Evolutionary conservation across 2,888 invertebrate genomes (phyloP).

Genomic region (Halocaridina rubra): DNA sequence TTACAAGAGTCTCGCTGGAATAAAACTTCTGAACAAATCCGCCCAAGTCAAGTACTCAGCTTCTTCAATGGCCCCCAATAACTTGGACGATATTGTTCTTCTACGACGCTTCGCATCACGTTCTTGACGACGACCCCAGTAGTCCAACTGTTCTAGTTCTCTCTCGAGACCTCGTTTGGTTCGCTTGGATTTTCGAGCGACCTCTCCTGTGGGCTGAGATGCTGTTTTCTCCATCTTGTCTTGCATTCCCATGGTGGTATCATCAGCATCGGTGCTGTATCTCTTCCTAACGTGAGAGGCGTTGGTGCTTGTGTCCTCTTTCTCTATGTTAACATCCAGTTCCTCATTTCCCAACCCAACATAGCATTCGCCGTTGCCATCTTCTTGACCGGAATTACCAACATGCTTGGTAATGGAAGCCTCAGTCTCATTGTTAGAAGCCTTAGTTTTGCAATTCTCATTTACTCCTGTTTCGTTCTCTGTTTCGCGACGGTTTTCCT

Average conservation of each 20-base stretch:
- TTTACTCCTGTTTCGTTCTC: neutral
- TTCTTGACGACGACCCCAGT: constrained; percentile 59
- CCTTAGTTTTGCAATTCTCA: neutral
- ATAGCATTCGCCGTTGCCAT: neutral
- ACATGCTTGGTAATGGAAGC: neutral
- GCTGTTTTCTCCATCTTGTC: neutral
- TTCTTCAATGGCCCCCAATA: constrained; percentile 49
- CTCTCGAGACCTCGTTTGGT: constrained; percentile 58
- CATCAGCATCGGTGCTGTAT: neutral
- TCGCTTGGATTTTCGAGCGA: constrained; percentile 32
- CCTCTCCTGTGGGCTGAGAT: neutral
- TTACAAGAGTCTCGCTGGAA: constrained; percentile 53
- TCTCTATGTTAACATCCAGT: neutral
- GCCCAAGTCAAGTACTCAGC: constrained; percentile 59
- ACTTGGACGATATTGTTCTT: constrained; percentile 51
- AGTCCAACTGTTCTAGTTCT: constrained; percentile 62
- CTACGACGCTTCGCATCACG: constrained; percentile 54
- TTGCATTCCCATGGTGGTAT: neutral
- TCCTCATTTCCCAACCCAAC: too few species aligned
- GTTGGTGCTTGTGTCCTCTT: neutral
- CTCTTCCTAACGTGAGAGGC: neutral
- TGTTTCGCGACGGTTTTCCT: neutral
- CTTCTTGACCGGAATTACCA: neutral
- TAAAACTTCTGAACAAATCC: constrained; percentile 53
- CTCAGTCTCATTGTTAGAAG: neutral